Base-by-base conservation (phyloP, 2,797 vertebrate species). In the Taeniopygia guttata region DNA sequence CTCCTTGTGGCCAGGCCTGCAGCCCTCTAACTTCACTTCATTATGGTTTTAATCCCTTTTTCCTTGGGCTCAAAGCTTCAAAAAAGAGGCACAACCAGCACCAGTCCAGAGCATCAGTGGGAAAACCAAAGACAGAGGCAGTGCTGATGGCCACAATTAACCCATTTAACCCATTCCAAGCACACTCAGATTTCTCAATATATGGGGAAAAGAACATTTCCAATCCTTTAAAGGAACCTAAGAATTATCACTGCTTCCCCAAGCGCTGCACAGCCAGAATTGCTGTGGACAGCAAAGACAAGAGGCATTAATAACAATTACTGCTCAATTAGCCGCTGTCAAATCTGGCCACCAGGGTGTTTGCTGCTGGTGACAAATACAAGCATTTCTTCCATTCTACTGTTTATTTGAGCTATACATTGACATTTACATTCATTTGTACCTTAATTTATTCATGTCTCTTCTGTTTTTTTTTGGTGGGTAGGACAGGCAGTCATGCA, bases 261-360 rank as follows among this genome's bases (percentile, higher is more conserved):
- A 49, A 76, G 67, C 10, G 72, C 54, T 79, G 46, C 20, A 3
- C 30, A 70, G 38, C 7, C 84, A 76, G 90, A 84, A 84, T 74
- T 93, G 56, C 70, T 73, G 64, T 22, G 78, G 67, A 87, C 68
- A 87, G 74, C 63, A 94, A 75, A 79, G 86, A 84, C 52, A 78
- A 13, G 49, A 59, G 51, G 42, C 62, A 45, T 91, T 93, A 89
- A 64, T 79, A 89, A 76, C 64, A 95, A 92, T 95, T 94, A 93
- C 54, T 67, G 60, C 68, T 92, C 81, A 92, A 89, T 93, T 95
- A 94, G 67, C 68, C 87, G 74, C 84, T 89, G 93, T 70, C 90
- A 82, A 64, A 84, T 43, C 81, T 74, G 59, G 74, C 54, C 84
- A 93, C 63, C 67, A 64, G 67, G 14, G 48, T 52, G n/a, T 67